phyloP scores from a whole-genome alignment of 2,888 invertebrate species.

The Pandemis heparana region DNA sequence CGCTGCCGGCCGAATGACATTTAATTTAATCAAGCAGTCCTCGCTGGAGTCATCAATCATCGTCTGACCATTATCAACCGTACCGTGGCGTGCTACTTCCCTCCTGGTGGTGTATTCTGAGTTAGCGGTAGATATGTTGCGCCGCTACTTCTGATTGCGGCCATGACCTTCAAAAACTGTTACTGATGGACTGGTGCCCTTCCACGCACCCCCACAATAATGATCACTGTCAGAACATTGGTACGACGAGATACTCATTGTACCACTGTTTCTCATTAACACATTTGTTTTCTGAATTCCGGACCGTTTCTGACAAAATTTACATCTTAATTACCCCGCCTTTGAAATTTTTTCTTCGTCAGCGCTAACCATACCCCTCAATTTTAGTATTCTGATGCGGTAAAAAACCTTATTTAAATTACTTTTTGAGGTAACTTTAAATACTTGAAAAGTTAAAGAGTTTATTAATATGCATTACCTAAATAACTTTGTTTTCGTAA shows the following conservation, averaged over 20 bases:
- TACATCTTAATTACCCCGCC: slow-evolving; percentile 55
- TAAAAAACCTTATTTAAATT: slow-evolving; percentile 59
- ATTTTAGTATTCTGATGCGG: slow-evolving; percentile 49
- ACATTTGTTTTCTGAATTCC: slow-evolving; percentile 43
- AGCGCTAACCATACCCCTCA: slow-evolving; percentile 40
- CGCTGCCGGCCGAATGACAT: slow-evolving; percentile 38
- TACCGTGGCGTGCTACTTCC: slow-evolving; percentile 32
- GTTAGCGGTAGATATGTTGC: slow-evolving; percentile 33
- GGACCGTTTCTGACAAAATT: slow-evolving; percentile 48
- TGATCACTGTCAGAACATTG: background rate
- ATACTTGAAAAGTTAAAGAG: slow-evolving; percentile 48
- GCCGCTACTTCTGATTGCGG: slow-evolving; percentile 36
- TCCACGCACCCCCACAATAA: slow-evolving; percentile 8
- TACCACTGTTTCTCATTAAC: slow-evolving; percentile 34
- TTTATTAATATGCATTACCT: slow-evolving; percentile 54
- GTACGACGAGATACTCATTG: background rate
- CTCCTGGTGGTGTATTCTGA: slow-evolving; percentile 31
- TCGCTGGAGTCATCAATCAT: slow-evolving; percentile 45
- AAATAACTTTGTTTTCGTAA: slow-evolving; percentile 51
- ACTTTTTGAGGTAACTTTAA: slow-evolving; percentile 54
- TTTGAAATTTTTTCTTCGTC: slow-evolving; percentile 48
- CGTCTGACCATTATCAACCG: slow-evolving; percentile 43
- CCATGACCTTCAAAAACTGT: slow-evolving; percentile 41
- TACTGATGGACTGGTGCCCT: slow-evolving; percentile 27
- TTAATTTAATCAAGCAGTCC: slow-evolving; percentile 45